Base-by-base conservation (phyloP, 2,113 vertebrate genomes). In the Cyphomyrus plagiostoma region DNA sequence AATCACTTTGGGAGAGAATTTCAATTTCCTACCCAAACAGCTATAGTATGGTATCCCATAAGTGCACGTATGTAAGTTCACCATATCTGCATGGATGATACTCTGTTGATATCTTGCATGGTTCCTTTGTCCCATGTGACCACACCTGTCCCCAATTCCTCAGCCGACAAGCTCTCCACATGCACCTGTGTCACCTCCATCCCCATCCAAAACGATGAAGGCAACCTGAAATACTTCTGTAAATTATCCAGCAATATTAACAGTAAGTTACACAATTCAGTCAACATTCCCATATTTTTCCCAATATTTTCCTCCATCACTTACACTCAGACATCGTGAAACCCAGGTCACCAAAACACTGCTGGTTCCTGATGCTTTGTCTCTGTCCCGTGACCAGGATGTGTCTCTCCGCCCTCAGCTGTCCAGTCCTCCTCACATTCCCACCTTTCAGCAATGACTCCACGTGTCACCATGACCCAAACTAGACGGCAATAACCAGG, bases 371-470 rank as follows among this genome's bases (percentile, higher is more conserved):
- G 3, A 84, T 48, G 21, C 45, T 11, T 10, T 84, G 45, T 45
- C 82, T 70, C 56, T 46, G 56, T 46, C 39, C 50, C 35, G 10
- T 83, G 21, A 83, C 26, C 46, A 85, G 23, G 26, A 26, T 48
- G 8, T 21, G 46, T 62, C 45, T 17, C 87, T 45, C 35, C 45
- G 83, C 45, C 88, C 93, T 92, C 77, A 23, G 74, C 87, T 62
- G 21, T 49, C 56, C 52, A 30, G 6, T 95, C 91, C 19, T 94
- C 91, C 93, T 8, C 74, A 82, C 9, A 86, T 83, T 84, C 93
- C 94, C 0, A 0, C 95, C 95, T 0, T 93, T 92, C 80, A 96
- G 93, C 13, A 92, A 21, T 0, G 92, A 94, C 58, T 96, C 94
- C 0, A 42, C 94, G 2, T 94, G 1, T 92, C 91, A 0, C 90